Percentiles rank a stretch among this genome's conserved stretches.
Evolutionary conservation across 2,113 vertebrate species (phyloP).

Genomic region (Microcebus jonahi): DNA sequence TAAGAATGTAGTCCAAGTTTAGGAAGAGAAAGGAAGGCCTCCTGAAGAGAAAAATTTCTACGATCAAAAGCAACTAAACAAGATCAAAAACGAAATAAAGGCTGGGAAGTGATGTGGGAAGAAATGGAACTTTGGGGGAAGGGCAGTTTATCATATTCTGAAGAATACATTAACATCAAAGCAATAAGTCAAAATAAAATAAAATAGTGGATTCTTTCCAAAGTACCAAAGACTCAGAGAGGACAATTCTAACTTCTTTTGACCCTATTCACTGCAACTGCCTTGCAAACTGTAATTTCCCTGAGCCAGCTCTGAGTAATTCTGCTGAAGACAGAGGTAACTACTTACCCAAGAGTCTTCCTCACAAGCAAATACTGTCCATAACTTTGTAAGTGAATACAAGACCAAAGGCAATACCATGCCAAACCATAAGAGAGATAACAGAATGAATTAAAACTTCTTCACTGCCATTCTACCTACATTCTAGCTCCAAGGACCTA

Average conservation of each 20-base stretch:
- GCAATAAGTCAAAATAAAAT: neutral
- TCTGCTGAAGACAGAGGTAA: constrained; percentile 32
- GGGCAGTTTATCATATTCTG: neutral
- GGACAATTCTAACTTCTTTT: neutral
- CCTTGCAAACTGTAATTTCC: neutral
- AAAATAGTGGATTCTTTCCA: neutral
- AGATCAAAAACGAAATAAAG: neutral
- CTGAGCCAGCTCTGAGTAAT: neutral
- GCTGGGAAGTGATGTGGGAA: neutral
- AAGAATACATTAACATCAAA: constrained; percentile 4
- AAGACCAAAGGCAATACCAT: neutral
- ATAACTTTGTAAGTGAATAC: neutral
- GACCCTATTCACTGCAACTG: neutral
- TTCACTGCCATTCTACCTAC: neutral
- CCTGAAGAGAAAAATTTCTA: neutral
- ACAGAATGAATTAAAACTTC: constrained; percentile 42
- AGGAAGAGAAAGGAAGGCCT: neutral
- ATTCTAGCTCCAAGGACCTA: neutral
- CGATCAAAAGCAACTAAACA: neutral
- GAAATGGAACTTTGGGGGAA: neutral
- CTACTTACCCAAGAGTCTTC: neutral
- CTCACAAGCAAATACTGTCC: neutral
- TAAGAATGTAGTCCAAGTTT: neutral
- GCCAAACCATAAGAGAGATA: constrained; percentile 16
- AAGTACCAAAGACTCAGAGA: neutral